Evolutionary conservation across 2,888 invertebrate genomes (phyloP).

Genomic region (Arenicola marina): DNA sequence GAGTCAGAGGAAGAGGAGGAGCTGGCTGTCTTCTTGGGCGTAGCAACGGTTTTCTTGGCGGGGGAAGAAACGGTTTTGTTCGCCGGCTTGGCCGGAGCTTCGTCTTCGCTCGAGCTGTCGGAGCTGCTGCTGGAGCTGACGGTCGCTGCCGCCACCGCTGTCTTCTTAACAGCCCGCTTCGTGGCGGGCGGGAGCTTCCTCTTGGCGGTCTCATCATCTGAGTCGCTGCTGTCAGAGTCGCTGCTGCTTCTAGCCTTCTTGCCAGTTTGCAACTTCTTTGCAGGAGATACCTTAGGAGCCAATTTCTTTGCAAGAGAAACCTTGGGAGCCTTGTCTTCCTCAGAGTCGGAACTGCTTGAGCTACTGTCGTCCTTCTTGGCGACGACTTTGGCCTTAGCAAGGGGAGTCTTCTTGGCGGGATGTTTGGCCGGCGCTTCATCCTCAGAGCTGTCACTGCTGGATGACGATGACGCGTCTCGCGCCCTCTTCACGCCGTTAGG

Average conservation of each 20-base stretch:
- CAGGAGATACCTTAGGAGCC: background rate
- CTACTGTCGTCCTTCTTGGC: background rate
- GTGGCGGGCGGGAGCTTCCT: constrained; percentile 17
- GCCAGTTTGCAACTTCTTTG: background rate
- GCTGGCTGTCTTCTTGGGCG: no score
- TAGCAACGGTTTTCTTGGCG: no score
- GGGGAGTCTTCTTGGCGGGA: background rate
- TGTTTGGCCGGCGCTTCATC: background rate
- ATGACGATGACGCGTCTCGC: no score
- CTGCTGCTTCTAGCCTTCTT: background rate
- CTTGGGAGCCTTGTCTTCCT: background rate
- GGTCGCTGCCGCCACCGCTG: no score
- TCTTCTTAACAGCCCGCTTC: no score
- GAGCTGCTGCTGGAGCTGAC: background rate
- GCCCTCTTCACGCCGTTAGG: no score
- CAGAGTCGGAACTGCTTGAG: background rate
- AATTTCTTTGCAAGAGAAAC: background rate
- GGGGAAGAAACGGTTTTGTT: no score
- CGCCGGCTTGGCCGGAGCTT: background rate
- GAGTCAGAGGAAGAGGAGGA: no score
- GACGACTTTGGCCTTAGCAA: background rate
- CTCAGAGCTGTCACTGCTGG: background rate
- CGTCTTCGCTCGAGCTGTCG: constrained; percentile 1
- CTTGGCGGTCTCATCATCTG: background rate
- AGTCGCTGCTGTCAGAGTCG: background rate